Conservation (phyloP, 2,888 invertebrate genomes). For the Metacarcinus magister region DNA sequence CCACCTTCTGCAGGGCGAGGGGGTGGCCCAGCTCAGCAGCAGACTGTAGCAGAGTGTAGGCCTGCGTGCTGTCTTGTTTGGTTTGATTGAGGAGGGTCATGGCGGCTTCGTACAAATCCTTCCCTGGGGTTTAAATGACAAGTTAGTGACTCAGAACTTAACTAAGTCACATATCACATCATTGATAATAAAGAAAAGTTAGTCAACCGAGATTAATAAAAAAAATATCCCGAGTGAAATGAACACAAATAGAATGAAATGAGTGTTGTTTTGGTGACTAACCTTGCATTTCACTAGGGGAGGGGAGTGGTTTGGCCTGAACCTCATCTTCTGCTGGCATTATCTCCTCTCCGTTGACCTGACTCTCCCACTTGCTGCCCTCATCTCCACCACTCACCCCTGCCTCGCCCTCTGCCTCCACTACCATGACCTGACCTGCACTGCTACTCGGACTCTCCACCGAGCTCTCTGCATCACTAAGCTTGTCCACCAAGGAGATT, state of each 20-base stretch:
- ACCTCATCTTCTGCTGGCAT: background rate
- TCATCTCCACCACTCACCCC: constrained; percentile 38
- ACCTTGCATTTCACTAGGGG: constrained; percentile 69
- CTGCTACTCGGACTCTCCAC: background rate
- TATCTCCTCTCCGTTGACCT: background rate
- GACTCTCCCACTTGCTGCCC: constrained; percentile 5
- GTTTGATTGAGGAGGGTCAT: constrained; percentile 75
- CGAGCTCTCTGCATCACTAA: background rate
- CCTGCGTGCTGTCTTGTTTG: constrained; percentile 85
- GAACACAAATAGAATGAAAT: background rate
- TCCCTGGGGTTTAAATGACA: constrained; percentile 48
- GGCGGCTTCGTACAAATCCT: constrained; percentile 76
- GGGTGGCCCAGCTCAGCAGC: constrained; percentile 93
- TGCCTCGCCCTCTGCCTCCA: background rate
- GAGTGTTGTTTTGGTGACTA: background rate
- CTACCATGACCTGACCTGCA: background rate
- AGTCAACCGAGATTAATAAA: background rate
- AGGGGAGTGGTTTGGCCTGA: constrained; percentile 26
- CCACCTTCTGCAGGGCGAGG: constrained; percentile 92
- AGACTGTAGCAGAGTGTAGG: constrained; percentile 90
- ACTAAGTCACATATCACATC: background rate
- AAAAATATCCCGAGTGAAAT: background rate
- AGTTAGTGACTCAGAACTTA: background rate
- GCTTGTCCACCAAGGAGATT: background rate
- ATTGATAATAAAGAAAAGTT: background rate